phyloP scores from a whole-genome alignment of 1,140 invertebrate species.

The Charaxes varanes region DNA sequence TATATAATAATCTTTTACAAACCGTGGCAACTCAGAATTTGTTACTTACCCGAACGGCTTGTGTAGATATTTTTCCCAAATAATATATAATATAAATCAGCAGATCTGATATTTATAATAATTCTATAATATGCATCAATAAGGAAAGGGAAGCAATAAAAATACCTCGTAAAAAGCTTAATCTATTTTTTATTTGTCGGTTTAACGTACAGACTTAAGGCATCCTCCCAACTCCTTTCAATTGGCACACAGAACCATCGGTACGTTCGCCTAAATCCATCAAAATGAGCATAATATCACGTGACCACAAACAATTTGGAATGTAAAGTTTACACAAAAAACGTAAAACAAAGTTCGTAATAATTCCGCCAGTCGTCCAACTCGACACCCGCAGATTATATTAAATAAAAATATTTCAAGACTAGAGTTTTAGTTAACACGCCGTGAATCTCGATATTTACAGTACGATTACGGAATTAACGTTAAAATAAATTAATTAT shows the following conservation, averaged over 20 bases:
- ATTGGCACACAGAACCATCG: slow-evolving; percentile 66
- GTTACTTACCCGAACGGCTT: too few relatives aligned
- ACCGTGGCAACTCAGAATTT: too few relatives aligned
- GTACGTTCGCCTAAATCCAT: slow-evolving; percentile 31
- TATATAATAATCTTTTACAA: too few relatives aligned
- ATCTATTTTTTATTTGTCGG: slow-evolving; percentile 69
- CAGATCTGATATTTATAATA: too few relatives aligned
- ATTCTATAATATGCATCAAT: too few relatives aligned
- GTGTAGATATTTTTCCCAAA: too few relatives aligned
- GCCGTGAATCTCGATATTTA: slow-evolving; percentile 59
- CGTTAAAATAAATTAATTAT: neutral
- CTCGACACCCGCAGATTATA: slow-evolving; percentile 42
- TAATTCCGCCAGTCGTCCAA: slow-evolving; percentile 36
- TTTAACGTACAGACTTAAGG: slow-evolving; percentile 69
- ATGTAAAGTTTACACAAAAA: slow-evolving; percentile 22
- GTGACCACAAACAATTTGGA: slow-evolving; percentile 35
- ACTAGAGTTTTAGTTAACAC: slow-evolving; percentile 65
- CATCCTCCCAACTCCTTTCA: slow-evolving; percentile 53
- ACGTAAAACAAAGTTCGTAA: slow-evolving; percentile 26
- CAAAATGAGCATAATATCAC: slow-evolving; percentile 47
- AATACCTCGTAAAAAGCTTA: slow-evolving; percentile 63
- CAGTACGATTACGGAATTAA: slow-evolving; percentile 8
- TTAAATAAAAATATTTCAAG: slow-evolving; percentile 60
- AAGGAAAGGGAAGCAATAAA: too few relatives aligned
- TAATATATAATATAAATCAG: too few relatives aligned